Conservation (phyloP, 2,888 invertebrate species). For the Hyles lineata region DNA sequence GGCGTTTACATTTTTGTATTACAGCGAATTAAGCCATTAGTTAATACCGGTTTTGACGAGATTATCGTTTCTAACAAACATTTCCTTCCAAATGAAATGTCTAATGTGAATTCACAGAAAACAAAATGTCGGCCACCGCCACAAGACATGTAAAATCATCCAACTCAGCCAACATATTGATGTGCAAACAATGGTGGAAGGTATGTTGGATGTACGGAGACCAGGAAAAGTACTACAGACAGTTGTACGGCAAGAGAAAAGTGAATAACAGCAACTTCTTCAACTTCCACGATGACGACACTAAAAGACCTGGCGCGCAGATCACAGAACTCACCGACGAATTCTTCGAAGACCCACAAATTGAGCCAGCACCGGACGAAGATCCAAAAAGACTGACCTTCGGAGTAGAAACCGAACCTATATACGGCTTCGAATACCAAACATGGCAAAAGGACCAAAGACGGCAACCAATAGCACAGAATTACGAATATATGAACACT, state of each 20-base stretch:
- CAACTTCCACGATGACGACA: conserved; percentile 67
- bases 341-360: conserved; percentile 71
- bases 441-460: conserved; percentile 82
- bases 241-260: conserved; percentile 89
- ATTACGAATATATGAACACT: conserved; percentile 70
- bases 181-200: conserved; percentile 96
- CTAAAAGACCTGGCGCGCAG: conserved; percentile 78
- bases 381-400: conserved; percentile 54
- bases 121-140: conserved; percentile 80
- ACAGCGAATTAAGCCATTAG: too few relatives aligned
- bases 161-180: conserved; percentile 89
- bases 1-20: too few relatives aligned
- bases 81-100: conserved; percentile 19
- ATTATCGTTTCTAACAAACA: neutral
- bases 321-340: conserved; percentile 81
- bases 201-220: conserved; percentile 95
- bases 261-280: conserved; percentile 67
- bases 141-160: conserved; percentile 81
- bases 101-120: conserved; percentile 34
- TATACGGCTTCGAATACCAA: conserved; percentile 71
- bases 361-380: conserved; percentile 77
- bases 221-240: conserved; percentile 93
- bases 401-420: conserved; percentile 70
- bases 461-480: conserved; percentile 77
- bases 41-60: too few relatives aligned